phyloP scores from a whole-genome alignment of 2,888 invertebrate species.

The Brachyopa scutellaris region DNA sequence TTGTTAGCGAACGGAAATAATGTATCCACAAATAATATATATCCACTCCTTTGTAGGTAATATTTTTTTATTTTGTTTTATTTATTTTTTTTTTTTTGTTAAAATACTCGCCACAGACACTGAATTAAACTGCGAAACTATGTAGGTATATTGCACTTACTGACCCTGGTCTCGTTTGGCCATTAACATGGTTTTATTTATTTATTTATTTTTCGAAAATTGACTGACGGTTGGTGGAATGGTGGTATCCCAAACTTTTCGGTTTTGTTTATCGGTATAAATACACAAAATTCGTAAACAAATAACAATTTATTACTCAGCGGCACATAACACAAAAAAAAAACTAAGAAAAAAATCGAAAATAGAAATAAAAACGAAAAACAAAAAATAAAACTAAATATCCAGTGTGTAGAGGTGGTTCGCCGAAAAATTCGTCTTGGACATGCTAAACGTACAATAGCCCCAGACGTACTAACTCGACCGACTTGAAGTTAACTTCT shows the following conservation, averaged over 20 bases:
- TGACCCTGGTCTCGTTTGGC: slow-evolving; percentile 69
- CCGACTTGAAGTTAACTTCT: slow-evolving; percentile 67
- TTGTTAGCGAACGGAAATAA: slow-evolving; percentile 18
- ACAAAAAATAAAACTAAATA: slow-evolving; percentile 20
- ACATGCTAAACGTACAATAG: slow-evolving; percentile 72
- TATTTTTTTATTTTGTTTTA: no score
- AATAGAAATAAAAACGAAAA: background rate
- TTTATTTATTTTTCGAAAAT: slow-evolving; percentile 24
- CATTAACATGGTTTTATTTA: slow-evolving; percentile 59
- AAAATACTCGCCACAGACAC: slow-evolving; percentile 18
- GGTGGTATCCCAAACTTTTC: slow-evolving; percentile 19
- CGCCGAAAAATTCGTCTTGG: slow-evolving; percentile 62
- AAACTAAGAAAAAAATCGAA: background rate
- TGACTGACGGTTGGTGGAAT: slow-evolving; percentile 20
- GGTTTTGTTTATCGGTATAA: slow-evolving; percentile 37
- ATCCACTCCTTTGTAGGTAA: slow-evolving; percentile 42
- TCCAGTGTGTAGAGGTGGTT: slow-evolving; percentile 33
- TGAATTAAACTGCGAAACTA: slow-evolving; percentile 16
- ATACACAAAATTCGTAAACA: slow-evolving; percentile 27
- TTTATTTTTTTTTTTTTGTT: background rate
- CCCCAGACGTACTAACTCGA: slow-evolving; percentile 72
- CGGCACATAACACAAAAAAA: slow-evolving; percentile 8
- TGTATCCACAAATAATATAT: slow-evolving; percentile 57
- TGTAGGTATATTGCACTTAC: slow-evolving; percentile 44
- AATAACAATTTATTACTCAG: slow-evolving; percentile 4